These are phyloP conservation scores for Fopius arisanus DNA, from an alignment of 1,140 invertebrate genomes.

Conservation along the genomic window DNA sequence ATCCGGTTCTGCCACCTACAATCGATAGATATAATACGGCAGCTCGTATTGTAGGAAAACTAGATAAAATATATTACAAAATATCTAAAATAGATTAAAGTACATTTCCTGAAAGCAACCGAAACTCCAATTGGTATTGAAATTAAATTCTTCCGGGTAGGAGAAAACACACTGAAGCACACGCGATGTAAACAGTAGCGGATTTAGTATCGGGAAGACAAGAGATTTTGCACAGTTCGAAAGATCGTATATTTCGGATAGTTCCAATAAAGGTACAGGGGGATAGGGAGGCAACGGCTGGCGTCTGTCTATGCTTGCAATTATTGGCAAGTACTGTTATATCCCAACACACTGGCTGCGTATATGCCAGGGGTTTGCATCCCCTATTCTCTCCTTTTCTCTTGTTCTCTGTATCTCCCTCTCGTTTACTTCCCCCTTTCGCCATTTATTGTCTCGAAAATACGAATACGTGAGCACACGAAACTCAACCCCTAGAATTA, in stretches of 20 bases:
- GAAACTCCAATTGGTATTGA: too few relatives aligned
- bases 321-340: conserved; percentile 22
- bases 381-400: neutral
- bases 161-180: too few relatives aligned
- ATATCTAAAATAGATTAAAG: too few relatives aligned
- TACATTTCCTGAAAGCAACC: too few relatives aligned
- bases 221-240: neutral
- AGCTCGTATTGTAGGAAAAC: too few relatives aligned
- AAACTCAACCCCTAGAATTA: neutral
- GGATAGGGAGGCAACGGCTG: conserved; percentile 5
- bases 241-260: conserved; percentile 23
- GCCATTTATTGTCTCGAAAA: conserved; percentile 8
- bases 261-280: conserved; percentile 20
- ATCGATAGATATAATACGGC: too few relatives aligned
- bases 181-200: neutral
- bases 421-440: neutral
- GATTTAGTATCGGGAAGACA: neutral
- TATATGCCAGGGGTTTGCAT: neutral
- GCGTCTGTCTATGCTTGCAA: conserved; percentile 24
- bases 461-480: conserved; percentile 1
- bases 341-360: neutral
- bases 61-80: too few relatives aligned
- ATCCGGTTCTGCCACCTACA: too few relatives aligned
- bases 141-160: too few relatives aligned
- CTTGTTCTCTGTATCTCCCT: neutral